Percentiles rank a stretch among this genome's conserved stretches.
Evolutionary conservation across 2,113 vertebrate species (phyloP).

Genomic region (Mionectes macconnelli): DNA sequence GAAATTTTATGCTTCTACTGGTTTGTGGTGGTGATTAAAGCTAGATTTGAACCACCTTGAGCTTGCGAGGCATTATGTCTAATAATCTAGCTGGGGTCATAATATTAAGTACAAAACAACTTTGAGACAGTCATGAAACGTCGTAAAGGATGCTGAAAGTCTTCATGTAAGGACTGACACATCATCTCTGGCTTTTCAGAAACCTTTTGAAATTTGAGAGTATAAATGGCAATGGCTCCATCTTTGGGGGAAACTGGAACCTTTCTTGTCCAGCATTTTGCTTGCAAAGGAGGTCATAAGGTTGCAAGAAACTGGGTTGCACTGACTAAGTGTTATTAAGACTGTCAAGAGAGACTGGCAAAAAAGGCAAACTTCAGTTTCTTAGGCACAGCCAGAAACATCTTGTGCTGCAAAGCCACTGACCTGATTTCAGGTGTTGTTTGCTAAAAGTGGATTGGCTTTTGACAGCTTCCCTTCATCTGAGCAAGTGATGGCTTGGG

Average conservation of each 20-base stretch:
- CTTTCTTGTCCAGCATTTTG: background rate
- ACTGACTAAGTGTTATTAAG: background rate
- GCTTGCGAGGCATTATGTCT: background rate
- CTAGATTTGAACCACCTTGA: background rate
- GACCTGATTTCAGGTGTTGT: conserved; percentile 21
- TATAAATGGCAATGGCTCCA: background rate
- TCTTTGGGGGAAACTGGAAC: background rate
- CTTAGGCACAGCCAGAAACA: background rate
- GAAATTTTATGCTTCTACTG: background rate
- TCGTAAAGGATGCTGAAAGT: background rate
- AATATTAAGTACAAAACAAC: background rate
- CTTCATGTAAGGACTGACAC: background rate
- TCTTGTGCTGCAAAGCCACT: background rate
- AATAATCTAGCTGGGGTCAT: background rate
- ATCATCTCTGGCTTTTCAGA: background rate
- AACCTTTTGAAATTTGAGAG: background rate
- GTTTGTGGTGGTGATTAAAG: background rate
- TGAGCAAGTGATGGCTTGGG: background rate
- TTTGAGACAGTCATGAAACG: background rate
- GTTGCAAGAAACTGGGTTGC: background rate
- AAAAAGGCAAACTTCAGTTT: background rate
- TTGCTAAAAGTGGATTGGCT: background rate
- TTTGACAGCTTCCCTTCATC: conserved; percentile 48
- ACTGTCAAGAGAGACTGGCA: background rate
- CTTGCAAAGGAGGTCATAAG: background rate